Evolutionary conservation across 1,140 invertebrate genomes (phyloP), one percentile per base, ranked within the genome.

Genomic region (Aphidius ervi): DNA sequence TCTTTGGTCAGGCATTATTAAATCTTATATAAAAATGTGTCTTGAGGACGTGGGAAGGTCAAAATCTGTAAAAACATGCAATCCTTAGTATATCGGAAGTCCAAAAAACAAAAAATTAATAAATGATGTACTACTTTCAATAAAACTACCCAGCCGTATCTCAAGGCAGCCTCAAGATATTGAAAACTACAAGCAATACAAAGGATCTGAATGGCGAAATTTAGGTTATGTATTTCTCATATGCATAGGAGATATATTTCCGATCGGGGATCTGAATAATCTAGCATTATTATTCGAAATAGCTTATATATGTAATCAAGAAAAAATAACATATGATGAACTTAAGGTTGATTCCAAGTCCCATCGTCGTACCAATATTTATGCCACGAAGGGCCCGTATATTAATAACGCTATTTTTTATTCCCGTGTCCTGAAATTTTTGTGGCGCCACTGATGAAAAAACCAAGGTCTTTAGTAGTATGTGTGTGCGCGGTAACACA

Each of bases 181-280:
- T 5, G 41, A 56, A 6, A 37, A 42, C 9, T 43, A 20, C 7
- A 48, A 54, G 2, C 40, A 53, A 53, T 68, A 62, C 58, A 65
- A 67, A 50, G 63, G 63, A 0, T 65, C 63, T 42, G 62, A 69
- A 58, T 67, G 64, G 64, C 53, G 55, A 3, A 56, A 57, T 56
- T 68, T 59, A 56, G 16, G 62, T 9, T 10, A 55, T 47, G 67
- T 64, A 55, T 53, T 46, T 58, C 42, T 58, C 23, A 40, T 58
- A 9, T 58, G 64, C 23, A 42, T 68, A 1, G 40, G 46, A 40
- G 45, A 43, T 48, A 31, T 65, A 37, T 31, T 64, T 7, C 40
- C 20, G 2, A 50, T 53, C 23, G 48, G 61, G 46, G 67, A 69
- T 60, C 10, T 64, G 5, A 45, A 55, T n/a, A 62, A 69, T 43